Percentiles rank a stretch among this genome's conserved stretches.
phyloP scores from a whole-genome alignment of 2,888 invertebrate species.

The Caenorhabditis sp. region DNA sequence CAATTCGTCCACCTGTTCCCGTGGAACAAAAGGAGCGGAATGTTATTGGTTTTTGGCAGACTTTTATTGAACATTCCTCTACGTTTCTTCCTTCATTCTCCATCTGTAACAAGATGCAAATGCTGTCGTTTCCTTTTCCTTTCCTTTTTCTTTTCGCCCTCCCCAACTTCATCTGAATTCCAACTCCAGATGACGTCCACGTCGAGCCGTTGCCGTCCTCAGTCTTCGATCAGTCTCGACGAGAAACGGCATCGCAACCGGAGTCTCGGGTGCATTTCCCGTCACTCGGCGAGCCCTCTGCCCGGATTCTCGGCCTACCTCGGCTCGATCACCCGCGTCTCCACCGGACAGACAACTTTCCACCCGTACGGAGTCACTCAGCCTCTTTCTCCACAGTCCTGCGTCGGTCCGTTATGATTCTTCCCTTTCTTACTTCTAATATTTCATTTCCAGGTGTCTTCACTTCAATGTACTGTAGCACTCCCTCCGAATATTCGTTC shows the following conservation, averaged over 20 bases:
- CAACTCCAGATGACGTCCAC: conserved; percentile 13
- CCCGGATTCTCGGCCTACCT: conserved; percentile 52
- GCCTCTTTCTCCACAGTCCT: conserved; percentile 40
- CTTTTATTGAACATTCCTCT: no score
- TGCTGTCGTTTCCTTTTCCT: neutral
- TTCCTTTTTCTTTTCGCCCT: conserved; percentile 2
- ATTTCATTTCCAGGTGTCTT: conserved; percentile 42
- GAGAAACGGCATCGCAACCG: conserved; percentile 49
- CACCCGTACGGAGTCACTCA: conserved; percentile 45
- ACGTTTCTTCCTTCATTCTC: no score
- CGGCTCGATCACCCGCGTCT: conserved; percentile 32
- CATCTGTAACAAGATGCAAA: no score
- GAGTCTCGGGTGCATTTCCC: conserved; percentile 47
- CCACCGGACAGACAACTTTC: conserved; percentile 51
- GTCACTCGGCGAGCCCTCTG: conserved; percentile 37
- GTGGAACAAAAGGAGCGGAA: no score
- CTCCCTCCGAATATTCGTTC: conserved; percentile 46
- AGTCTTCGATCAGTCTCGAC: conserved; percentile 40
- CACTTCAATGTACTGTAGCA: conserved; percentile 55
- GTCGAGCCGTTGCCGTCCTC: conserved; percentile 17
- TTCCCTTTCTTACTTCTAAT: neutral
- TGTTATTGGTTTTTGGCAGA: no score
- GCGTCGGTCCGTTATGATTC: conserved; percentile 36
- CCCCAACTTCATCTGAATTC: neutral
- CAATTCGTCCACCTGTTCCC: no score